Evolutionary conservation across 2,888 invertebrate genomes (phyloP).

Genomic region (Plemyria rubiginata): DNA sequence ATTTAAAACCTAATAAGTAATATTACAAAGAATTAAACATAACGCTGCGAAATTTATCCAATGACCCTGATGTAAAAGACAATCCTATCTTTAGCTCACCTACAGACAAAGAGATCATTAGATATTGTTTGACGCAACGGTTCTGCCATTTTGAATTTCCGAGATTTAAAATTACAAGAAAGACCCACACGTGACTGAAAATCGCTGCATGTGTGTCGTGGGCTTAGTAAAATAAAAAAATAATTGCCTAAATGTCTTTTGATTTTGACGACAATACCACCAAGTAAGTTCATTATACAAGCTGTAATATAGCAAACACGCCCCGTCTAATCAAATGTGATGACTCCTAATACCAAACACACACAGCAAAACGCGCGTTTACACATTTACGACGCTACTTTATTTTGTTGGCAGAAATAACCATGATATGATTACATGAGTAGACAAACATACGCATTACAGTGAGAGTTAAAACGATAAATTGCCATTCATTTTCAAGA

Average conservation of each 20-base stretch:
- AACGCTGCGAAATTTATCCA: slow-evolving; percentile 54
- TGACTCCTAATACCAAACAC: not conserved
- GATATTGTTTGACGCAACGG: slow-evolving; percentile 39
- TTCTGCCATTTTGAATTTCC: slow-evolving; percentile 22
- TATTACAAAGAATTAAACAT: too few relatives aligned
- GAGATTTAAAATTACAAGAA: too few relatives aligned
- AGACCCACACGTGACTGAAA: too few relatives aligned
- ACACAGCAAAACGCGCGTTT: not conserved
- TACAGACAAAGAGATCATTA: slow-evolving; percentile 50
- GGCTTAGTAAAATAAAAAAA: too few relatives aligned
- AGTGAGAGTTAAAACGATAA: not conserved
- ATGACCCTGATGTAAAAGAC: slow-evolving; percentile 53
- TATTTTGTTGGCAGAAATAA: not conserved
- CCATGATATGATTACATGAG: not conserved
- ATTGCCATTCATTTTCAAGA: slow-evolving; percentile 12
- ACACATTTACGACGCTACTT: not conserved
- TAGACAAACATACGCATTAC: not conserved
- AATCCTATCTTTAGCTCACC: slow-evolving; percentile 53
- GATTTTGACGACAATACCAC: too few relatives aligned
- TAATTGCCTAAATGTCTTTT: too few relatives aligned
- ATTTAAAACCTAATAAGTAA: too few relatives aligned
- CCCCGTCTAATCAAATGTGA: too few relatives aligned
- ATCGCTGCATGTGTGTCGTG: too few relatives aligned
- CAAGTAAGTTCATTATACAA: too few relatives aligned
- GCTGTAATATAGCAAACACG: too few relatives aligned